Conservation (phyloP, 2,888 invertebrate genomes). For the Cordilura impudica region DNA sequence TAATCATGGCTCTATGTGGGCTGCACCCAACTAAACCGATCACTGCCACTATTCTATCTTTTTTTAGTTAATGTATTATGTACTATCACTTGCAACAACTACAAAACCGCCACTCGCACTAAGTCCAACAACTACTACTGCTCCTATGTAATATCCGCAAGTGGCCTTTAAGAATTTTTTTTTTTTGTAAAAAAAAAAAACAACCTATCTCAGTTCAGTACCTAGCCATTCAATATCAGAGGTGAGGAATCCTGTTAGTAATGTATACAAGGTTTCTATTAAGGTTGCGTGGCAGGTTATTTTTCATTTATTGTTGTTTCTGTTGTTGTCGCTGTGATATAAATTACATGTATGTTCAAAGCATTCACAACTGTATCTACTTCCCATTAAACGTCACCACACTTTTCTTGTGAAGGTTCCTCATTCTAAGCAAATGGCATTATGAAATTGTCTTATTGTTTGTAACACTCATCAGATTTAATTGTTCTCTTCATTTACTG, state of each 20-base stretch:
- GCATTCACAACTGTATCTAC: conserved; percentile 63
- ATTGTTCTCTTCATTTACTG: too few species aligned
- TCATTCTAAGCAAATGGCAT: too few species aligned
- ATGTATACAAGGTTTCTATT: conserved; percentile 40
- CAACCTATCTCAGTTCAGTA: conserved; percentile 10
- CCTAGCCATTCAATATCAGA: conserved; percentile 11
- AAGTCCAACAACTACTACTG: conserved; percentile 16
- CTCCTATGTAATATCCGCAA: conserved; percentile 2
- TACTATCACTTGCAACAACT: conserved; percentile 17
- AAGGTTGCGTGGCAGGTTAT: conserved; percentile 62
- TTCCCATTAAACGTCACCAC: conserved; percentile 30
- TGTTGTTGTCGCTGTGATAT: conserved; percentile 11
- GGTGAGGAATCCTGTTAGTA: conserved; percentile 56
- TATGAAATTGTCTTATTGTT: too few species aligned
- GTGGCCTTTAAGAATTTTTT: background rate
- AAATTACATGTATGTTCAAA: conserved; percentile 65
- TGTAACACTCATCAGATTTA: too few species aligned
- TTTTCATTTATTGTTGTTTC: conserved; percentile 22
- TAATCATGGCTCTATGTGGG: conserved; percentile 65
- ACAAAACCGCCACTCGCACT: conserved; percentile 33
- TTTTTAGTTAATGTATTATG: conserved; percentile 25
- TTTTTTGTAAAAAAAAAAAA: conserved; percentile 9
- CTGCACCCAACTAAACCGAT: conserved; percentile 61
- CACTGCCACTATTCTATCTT: conserved; percentile 56
- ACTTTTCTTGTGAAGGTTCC: conserved; percentile 70